Conservation (phyloP, 1,140 invertebrate species). For the Amyelois transitella region DNA sequence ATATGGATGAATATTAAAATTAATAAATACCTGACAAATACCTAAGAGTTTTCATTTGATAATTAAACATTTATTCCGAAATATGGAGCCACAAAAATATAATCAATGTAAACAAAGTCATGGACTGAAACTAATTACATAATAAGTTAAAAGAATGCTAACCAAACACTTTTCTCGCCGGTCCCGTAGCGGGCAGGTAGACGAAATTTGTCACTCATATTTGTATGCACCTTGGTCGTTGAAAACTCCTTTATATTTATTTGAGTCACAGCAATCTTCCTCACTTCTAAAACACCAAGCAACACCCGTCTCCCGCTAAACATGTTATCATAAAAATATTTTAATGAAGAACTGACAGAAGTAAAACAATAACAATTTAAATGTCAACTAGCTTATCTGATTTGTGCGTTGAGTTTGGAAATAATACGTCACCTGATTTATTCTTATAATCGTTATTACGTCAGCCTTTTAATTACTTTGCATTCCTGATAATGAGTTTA, state of each 20-base stretch:
- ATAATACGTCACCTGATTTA: neutral
- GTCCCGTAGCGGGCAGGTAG: slow-evolving; percentile 76
- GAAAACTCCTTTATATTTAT: neutral
- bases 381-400: neutral
- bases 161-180: slow-evolving; percentile 77
- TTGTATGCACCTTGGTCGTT: neutral
- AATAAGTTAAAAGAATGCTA: slow-evolving; percentile 20
- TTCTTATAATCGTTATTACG: neutral
- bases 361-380: neutral
- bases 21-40: too few species aligned
- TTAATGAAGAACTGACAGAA: neutral
- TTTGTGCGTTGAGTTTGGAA: neutral
- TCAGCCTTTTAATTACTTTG: too few species aligned
- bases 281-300: neutral
- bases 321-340: neutral
- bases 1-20: too few species aligned
- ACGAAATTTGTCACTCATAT: slow-evolving; percentile 74
- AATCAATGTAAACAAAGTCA: too few species aligned
- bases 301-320: neutral
- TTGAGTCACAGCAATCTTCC: neutral
- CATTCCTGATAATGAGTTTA: too few species aligned
- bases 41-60: too few species aligned
- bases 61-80: too few species aligned
- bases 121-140: too few species aligned
- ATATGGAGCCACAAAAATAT: too few species aligned